phyloP scores from a whole-genome alignment of 2,113 vertebrate species.

The rat (Rattus norvegicus) region GRCr8 NC_086022.1:132537001-132537500 shows the following conservation, averaged over 20 bases:
- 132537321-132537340: neutral
- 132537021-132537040: neutral
- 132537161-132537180: neutral
- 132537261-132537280: neutral
- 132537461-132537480: neutral
- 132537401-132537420: neutral
- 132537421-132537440: neutral
- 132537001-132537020: neutral
- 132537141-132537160: neutral
- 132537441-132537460: neutral
- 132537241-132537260: neutral
- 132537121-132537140: accelerated
- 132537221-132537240: neutral
- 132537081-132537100: neutral
- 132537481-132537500: neutral
- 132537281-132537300: neutral
- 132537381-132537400: neutral
- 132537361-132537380: neutral
- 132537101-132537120: neutral
- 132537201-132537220: neutral
- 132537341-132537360: neutral
- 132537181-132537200: neutral
- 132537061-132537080: neutral
- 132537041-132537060: neutral
- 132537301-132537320: neutral